Percentiles rank a stretch among this genome's conserved stretches.
These are phyloP conservation scores for Drosophila elegans DNA, from an alignment of 1,140 invertebrate genomes.

Conservation along the genomic window DNA sequence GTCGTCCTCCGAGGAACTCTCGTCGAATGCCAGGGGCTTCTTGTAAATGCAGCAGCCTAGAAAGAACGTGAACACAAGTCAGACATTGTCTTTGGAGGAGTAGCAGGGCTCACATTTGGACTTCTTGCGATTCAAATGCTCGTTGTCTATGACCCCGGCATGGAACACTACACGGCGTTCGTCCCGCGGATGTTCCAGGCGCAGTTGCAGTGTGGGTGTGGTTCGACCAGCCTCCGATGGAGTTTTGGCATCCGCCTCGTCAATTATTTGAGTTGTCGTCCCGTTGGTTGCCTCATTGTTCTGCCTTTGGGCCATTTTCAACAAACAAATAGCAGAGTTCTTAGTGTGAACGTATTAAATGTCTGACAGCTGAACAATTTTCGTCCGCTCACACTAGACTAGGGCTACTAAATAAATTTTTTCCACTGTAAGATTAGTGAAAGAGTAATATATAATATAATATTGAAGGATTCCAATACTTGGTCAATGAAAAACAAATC, in stretches of 20 bases:
- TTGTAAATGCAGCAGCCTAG: constrained; percentile 96
- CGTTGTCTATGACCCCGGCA: constrained; percentile 95
- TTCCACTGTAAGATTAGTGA: not conserved
- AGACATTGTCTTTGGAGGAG: not conserved
- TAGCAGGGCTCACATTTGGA: constrained; percentile 92
- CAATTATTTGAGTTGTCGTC: constrained; percentile 43
- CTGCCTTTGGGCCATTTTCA: constrained; percentile 57
- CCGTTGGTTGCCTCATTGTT: constrained; percentile 10
- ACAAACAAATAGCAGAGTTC: constrained; percentile 30
- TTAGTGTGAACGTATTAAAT: constrained; percentile 6
- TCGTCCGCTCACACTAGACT: not conserved
- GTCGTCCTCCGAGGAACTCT: constrained; percentile 91
- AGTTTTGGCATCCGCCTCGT: constrained; percentile 36
- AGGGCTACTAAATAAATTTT: not conserved
- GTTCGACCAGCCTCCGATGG: constrained; percentile 81
- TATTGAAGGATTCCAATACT: too few species aligned
- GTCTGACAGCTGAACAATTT: not conserved
- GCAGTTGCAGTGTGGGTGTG: constrained; percentile 89
- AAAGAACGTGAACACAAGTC: too few species aligned
- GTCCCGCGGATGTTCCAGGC: constrained; percentile 87
- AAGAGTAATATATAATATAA: too few species aligned
- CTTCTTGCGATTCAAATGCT: constrained; percentile 96
- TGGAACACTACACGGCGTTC: constrained; percentile 94
- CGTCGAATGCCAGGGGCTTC: constrained; percentile 92
- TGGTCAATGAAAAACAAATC: too few species aligned